phyloP scores from a whole-genome alignment of 2,797 vertebrate species.

The Artibeus jamaicensis region DNA sequence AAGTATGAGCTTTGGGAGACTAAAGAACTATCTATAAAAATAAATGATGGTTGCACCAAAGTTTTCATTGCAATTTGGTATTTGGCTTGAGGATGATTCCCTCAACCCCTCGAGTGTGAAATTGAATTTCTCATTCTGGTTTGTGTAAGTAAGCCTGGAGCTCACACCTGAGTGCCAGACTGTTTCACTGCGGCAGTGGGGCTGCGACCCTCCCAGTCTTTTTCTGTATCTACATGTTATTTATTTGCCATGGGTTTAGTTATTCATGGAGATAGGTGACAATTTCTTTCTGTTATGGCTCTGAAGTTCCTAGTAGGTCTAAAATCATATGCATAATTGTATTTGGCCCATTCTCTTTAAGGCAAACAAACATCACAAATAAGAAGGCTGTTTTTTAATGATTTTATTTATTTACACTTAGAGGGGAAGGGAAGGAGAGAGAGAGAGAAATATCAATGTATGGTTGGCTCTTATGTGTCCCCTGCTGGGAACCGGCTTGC shows the following conservation, averaged over 20 bases:
- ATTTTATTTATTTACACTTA: no score
- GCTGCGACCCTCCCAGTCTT: not conserved
- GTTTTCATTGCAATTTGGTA: constrained; percentile 37
- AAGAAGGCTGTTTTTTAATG: not conserved
- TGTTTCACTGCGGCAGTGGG: not conserved
- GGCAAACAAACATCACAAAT: not conserved
- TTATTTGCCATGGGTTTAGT: not conserved
- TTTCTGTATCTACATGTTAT: not conserved
- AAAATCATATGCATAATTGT: not conserved
- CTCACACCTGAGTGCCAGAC: constrained; percentile 36
- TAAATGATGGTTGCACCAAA: constrained; percentile 53
- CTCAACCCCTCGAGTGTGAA: constrained; percentile 65
- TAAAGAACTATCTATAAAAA: constrained; percentile 35
- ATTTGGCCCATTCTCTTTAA: not conserved
- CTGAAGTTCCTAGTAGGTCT: not conserved
- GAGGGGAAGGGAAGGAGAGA: no score
- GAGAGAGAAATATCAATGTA: no score
- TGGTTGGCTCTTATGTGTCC: no score
- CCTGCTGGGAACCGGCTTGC: no score
- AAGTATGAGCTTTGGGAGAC: not conserved
- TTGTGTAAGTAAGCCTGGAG: constrained; percentile 26
- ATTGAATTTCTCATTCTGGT: constrained; percentile 55
- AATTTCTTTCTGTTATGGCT: not conserved
- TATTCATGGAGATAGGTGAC: not conserved
- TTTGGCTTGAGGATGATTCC: constrained; percentile 56